Evolutionary conservation across 2,113 vertebrate species (phyloP).

Genomic region (Cyprinodon tularosa): DNA sequence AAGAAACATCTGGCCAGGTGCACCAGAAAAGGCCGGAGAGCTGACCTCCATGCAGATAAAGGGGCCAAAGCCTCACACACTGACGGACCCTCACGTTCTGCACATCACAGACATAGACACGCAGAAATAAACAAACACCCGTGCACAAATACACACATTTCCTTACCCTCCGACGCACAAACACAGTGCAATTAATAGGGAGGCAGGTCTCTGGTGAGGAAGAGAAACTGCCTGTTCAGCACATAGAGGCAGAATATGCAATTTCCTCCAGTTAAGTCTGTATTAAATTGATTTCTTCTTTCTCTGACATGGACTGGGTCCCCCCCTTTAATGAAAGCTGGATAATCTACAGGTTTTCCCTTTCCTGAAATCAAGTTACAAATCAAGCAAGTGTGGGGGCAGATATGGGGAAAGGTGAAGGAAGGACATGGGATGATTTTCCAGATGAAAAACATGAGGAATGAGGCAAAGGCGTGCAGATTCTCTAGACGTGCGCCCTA

Average conservation of each 20-base stretch:
- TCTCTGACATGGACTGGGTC: constrained; percentile 80
- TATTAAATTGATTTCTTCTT: constrained; percentile 88
- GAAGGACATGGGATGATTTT: constrained; percentile 74
- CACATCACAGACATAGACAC: constrained; percentile 48
- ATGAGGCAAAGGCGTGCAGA: constrained; percentile 50
- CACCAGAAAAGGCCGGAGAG: constrained; percentile 49
- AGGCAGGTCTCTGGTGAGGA: constrained; percentile 82
- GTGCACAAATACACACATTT: constrained; percentile 43
- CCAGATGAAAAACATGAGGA: constrained; percentile 72
- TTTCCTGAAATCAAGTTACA: constrained; percentile 83
- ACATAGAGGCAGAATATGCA: constrained; percentile 85
- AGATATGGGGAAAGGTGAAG: constrained; percentile 73
- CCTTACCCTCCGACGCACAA: constrained; percentile 63
- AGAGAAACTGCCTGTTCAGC: constrained; percentile 84
- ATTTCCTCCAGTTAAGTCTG: constrained; percentile 86
- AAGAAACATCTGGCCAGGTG: constrained; percentile 53
- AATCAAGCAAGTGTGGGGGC: constrained; percentile 77
- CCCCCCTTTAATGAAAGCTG: constrained; percentile 77
- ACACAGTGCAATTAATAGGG: constrained; percentile 83
- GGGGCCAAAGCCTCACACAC: constrained; percentile 35
- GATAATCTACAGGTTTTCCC: constrained; percentile 83
- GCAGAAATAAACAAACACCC: constrained; percentile 56
- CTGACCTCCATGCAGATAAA: constrained; percentile 63
- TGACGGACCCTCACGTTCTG: constrained; percentile 22
- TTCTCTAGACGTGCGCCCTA: constrained; percentile 32